Conservation (phyloP, 2,113 vertebrate genomes). For the Enhydra lutris region DNA sequence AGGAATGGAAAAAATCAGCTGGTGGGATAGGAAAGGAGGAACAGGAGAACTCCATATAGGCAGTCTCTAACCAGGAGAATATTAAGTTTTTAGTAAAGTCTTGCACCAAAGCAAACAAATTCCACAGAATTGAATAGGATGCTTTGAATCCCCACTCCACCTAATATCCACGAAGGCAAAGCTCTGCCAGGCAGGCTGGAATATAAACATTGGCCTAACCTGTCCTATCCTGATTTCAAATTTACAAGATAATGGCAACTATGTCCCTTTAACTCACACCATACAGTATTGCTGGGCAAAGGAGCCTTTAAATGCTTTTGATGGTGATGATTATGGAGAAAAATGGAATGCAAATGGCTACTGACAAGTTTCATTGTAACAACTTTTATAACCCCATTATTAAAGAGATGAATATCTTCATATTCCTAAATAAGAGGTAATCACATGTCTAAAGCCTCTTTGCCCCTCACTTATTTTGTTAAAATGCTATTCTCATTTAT, state of each 20-base stretch:
- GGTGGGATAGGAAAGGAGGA: neutral
- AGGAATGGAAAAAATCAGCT: neutral
- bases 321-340: constrained; percentile 53
- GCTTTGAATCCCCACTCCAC: constrained; percentile 7
- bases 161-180: neutral
- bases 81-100: neutral
- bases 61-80: neutral
- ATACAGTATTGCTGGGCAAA: constrained; percentile 14
- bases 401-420: constrained; percentile 65
- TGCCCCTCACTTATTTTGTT: constrained; percentile 63
- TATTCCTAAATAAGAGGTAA: constrained; percentile 71
- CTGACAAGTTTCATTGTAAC: constrained; percentile 61
- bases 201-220: constrained; percentile 18
- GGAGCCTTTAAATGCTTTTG: constrained; percentile 51
- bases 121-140: neutral
- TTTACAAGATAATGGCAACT: constrained; percentile 44
- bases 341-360: constrained; percentile 62
- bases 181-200: neutral
- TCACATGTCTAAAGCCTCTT: constrained; percentile 66
- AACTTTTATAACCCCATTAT: constrained; percentile 65
- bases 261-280: constrained; percentile 44
- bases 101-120: constrained; percentile 39
- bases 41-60: neutral
- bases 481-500: constrained; percentile 63
- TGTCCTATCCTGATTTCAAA: constrained; percentile 30